A percentile compares a stretch with the other conserved stretches of the same genome.
Evolutionary conservation across 92 coral and sea anemone genomes (phyloP).

Genomic region (Siderastrea radians): DNA sequence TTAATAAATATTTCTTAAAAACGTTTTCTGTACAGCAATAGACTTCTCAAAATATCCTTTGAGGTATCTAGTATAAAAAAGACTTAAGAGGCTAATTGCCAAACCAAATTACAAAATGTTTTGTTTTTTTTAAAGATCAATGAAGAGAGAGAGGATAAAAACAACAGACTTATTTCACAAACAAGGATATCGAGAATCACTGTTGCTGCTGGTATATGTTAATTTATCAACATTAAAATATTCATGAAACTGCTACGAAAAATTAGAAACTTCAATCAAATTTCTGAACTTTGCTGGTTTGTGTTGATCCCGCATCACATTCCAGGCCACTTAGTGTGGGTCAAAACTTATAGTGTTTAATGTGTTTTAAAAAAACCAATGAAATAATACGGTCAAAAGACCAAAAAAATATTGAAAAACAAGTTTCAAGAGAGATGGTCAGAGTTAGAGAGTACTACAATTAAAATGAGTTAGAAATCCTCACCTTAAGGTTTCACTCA

Average conservation of each 20-base stretch:
- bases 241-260: not conserved
- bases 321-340: conserved; percentile 20
- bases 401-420: not conserved
- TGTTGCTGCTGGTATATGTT: not conserved
- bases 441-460: not conserved
- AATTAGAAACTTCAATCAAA: not conserved
- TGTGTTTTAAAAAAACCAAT: not conserved
- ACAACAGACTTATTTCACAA: not conserved
- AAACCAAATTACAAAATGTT: conserved; percentile 3
- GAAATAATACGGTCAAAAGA: not conserved
- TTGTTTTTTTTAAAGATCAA: not conserved
- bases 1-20: not conserved
- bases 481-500: not conserved
- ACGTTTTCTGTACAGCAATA: conserved; percentile 22
- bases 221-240: not conserved
- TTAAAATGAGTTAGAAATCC: not conserved
- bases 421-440: not conserved
- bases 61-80: conserved; percentile 1
- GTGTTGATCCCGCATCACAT: conserved; percentile 52
- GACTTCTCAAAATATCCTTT: conserved; percentile 27
- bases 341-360: not conserved
- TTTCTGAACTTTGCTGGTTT: conserved; percentile 22
- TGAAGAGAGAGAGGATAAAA: not conserved
- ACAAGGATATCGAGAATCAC: conserved; percentile 14
- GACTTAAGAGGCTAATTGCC: not conserved